These are phyloP conservation scores for Furcula furcula DNA, from an alignment of 2,888 invertebrate species.

Conservation along the genomic window DNA sequence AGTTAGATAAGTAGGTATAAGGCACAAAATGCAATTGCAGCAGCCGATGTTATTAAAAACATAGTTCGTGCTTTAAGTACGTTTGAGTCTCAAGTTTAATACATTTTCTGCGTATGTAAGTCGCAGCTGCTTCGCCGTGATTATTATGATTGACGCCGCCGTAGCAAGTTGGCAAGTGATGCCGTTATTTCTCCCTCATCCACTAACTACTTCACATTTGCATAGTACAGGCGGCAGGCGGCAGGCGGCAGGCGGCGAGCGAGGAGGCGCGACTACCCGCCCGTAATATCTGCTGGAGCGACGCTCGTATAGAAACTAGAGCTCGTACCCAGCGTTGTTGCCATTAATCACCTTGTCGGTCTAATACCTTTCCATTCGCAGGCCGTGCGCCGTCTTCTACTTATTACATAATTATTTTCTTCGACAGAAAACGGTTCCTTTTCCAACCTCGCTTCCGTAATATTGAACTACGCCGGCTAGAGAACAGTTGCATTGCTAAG, in stretches of 20 bases:
- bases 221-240: constrained; percentile 52
- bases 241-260: constrained; percentile 41
- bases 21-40: too few species aligned
- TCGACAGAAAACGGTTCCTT: constrained; percentile 59
- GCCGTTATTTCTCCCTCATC: constrained; percentile 57
- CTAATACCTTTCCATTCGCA: constrained; percentile 76
- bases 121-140: constrained; percentile 49
- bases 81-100: constrained; percentile 4
- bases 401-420: constrained; percentile 78
- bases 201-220: constrained; percentile 68
- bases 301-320: constrained; percentile 43
- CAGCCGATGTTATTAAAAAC: too few species aligned
- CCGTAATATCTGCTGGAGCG: constrained; percentile 30
- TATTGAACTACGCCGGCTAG: constrained; percentile 51
- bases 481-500: constrained; percentile 64
- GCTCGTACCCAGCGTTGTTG: constrained; percentile 52
- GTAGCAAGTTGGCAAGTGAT: constrained; percentile 61
- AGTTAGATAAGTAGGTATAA: too few species aligned
- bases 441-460: constrained; percentile 49
- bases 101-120: constrained; percentile 32
- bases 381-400: constrained; percentile 65
- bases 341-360: constrained; percentile 77
- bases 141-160: constrained; percentile 65
- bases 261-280: constrained; percentile 40
- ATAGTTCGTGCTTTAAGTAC: too few species aligned